A percentile compares a stretch with the other conserved stretches of the same genome.
Conservation (phyloP, 2,797 vertebrate genomes). For the Garrulus glandarius region DNA sequence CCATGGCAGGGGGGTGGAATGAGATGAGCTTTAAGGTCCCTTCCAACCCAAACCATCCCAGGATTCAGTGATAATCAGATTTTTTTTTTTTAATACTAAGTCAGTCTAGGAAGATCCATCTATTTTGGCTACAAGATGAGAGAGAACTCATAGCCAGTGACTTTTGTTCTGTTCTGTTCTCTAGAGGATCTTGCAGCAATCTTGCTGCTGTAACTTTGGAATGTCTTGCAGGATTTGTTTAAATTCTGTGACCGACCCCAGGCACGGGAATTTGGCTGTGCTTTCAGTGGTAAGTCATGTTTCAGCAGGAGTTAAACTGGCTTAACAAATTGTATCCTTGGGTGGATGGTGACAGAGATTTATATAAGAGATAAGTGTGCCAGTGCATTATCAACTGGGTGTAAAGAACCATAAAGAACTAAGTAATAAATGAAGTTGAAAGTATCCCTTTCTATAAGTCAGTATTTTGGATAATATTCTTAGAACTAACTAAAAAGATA, state of each 20-base stretch:
- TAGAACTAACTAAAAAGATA: conserved; percentile 26
- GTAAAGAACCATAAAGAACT: neutral
- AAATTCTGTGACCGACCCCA: neutral
- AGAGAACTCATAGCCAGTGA: neutral
- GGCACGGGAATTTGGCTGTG: neutral
- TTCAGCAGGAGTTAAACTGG: neutral
- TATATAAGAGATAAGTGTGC: neutral
- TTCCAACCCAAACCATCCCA: neutral
- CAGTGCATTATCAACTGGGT: neutral
- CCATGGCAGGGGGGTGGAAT: neutral
- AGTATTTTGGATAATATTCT: conserved; percentile 28
- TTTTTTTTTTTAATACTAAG: neutral
- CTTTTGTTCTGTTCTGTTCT: neutral
- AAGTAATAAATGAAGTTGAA: neutral
- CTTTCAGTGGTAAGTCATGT: neutral
- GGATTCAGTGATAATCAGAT: neutral
- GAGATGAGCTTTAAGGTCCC: neutral
- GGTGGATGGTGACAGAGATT: neutral
- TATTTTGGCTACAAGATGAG: neutral
- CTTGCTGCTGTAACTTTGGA: neutral
- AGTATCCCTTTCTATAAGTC: neutral
- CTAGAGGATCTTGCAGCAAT: neutral
- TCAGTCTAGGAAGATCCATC: neutral
- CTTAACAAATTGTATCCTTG: neutral
- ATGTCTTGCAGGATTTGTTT: neutral